Base-by-base conservation (phyloP, 2,888 invertebrate species). In the Perithous albicinctus region DNA sequence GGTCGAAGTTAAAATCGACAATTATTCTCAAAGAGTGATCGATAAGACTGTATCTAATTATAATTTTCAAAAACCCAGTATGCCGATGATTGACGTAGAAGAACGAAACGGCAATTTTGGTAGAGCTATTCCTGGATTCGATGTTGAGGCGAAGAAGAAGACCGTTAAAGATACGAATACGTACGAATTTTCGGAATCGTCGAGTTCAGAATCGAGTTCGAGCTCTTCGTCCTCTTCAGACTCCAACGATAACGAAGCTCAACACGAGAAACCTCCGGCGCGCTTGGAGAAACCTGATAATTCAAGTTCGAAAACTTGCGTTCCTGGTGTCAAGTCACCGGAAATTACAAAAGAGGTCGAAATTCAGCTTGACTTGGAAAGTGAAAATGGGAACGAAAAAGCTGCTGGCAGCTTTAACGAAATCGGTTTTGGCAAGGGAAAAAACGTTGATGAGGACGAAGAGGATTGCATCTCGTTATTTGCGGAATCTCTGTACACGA, bases 401-500 rank as follows among this genome's bases (percentile, higher is more conserved):
- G 26, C 72, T 46, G 67, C 72, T 8, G 66, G 69, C 43, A 64
- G 67, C 43, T 20, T 35, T 7, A n/a, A 8, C 18, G 59, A 64
- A 1, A 46, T 20, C 6, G 15, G 56, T 5, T 15, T 29, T 1
- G 59, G 7, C 32, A 5, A 5, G 6, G 35, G 18, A 0, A 8
- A 59, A 59, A 66, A 63, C 8, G n/a, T 4, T 18, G 56, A 56
- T 2, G 54, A 74, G 5, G 56, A 79, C 7, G 61, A 82, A 5
- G 82, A 80, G 1, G 74, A 89, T 75, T 82, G 63, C 15, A 86
- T 89, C 73, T 89, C 87, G 41, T 76, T 89, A 29, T 84, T 59
- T 56, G 79, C 87, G 6, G 85, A 84, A 48, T 82, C 87, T 6
- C 4, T 86, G 29, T 48, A 46, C 41, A 70, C 46, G 48, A 75